phyloP scores from a whole-genome alignment of 2,797 vertebrate genomes.

The Bradypus variegatus region DNA sequence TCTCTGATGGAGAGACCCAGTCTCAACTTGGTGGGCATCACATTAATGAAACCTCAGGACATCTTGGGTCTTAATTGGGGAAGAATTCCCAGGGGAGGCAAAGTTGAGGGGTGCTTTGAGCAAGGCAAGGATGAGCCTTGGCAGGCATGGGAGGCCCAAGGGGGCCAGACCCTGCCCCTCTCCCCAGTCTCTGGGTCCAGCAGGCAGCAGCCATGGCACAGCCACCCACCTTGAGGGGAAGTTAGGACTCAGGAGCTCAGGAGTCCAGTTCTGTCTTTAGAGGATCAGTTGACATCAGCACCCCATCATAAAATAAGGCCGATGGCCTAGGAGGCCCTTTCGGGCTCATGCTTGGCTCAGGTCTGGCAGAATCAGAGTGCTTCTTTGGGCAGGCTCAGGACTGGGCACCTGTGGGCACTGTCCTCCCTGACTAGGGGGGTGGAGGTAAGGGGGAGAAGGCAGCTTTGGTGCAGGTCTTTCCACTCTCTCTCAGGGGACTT shows the following conservation, averaged over 20 bases:
- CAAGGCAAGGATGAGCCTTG: not conserved
- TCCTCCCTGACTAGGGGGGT: not conserved
- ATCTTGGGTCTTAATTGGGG: not conserved
- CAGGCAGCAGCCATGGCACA: not conserved
- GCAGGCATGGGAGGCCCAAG: not conserved
- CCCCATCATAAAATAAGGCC: conserved; percentile 52
- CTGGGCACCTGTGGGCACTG: not conserved
- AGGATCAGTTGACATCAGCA: conserved; percentile 57
- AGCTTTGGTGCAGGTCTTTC: not conserved
- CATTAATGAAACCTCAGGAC: not conserved
- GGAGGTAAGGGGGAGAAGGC: not conserved
- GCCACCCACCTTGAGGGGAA: conserved; percentile 57
- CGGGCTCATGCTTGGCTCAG: not conserved
- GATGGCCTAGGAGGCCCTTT: conserved; percentile 48
- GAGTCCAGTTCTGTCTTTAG: conserved; percentile 59
- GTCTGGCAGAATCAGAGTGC: not conserved
- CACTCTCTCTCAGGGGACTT: not conserved
- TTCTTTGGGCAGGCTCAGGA: not conserved
- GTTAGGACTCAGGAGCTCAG: conserved; percentile 48
- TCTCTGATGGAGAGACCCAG: not conserved
- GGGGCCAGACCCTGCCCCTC: not conserved
- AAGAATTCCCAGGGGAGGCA: not conserved
- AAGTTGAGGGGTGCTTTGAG: not conserved
- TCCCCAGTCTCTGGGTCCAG: not conserved
- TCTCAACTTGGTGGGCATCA: not conserved